Evolutionary conservation across 2,888 invertebrate genomes (phyloP).

Genomic region (Eurytoma californica): DNA sequence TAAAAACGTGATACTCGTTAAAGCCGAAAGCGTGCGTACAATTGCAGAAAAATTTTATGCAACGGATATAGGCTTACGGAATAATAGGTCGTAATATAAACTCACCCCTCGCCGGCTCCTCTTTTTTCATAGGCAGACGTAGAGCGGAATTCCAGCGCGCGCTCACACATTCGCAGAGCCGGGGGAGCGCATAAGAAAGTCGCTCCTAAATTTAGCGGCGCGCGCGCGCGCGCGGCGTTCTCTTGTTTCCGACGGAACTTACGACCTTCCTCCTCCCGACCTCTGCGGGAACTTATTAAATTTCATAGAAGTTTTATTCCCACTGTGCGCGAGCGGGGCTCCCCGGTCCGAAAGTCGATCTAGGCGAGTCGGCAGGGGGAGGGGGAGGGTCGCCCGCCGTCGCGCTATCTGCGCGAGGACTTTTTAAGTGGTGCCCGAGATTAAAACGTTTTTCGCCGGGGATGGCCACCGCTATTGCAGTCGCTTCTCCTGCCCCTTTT

Average conservation of each 20-base stretch:
- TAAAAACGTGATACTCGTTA: too few relatives aligned
- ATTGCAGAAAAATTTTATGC: slow-evolving; percentile 20
- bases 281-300: slow-evolving; percentile 72
- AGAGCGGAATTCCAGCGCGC: slow-evolving; percentile 57
- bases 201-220: slow-evolving; percentile 66
- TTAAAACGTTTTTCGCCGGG: slow-evolving; percentile 67
- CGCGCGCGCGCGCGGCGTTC: slow-evolving; percentile 52
- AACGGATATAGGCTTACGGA: slow-evolving; percentile 43
- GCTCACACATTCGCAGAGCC: slow-evolving; percentile 25
- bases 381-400: not conserved
- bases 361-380: slow-evolving; percentile 58
- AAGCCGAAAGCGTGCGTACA: too few relatives aligned
- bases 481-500: not conserved
- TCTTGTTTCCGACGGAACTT: slow-evolving; percentile 67
- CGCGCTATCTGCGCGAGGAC: slow-evolving; percentile 69
- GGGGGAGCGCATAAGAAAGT: slow-evolving; percentile 61
- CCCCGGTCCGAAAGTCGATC: slow-evolving; percentile 64
- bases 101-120: slow-evolving; percentile 16
- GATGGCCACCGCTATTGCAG: not conserved
- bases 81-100: slow-evolving; percentile 51
- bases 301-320: slow-evolving; percentile 73
- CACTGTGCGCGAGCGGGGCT: slow-evolving; percentile 30
- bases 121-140: not conserved
- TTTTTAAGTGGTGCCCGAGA: slow-evolving; percentile 72
- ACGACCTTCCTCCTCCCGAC: slow-evolving; percentile 59